phyloP scores from a whole-genome alignment of 2,888 invertebrate species.

The Sycophila texana region DNA sequence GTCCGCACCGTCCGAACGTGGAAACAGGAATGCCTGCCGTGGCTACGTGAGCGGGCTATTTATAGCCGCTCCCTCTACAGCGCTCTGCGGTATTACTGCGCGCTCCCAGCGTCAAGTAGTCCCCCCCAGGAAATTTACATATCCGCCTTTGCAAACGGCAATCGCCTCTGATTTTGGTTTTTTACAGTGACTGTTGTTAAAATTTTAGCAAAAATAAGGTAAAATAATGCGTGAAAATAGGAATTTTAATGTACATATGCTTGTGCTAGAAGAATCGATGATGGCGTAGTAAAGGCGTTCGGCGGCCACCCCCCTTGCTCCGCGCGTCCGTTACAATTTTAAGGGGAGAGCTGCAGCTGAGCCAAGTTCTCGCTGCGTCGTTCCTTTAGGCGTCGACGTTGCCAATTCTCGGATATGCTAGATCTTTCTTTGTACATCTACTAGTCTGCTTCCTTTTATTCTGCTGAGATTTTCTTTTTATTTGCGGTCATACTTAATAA shows the following conservation, averaged over 20 bases:
- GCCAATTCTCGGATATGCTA: constrained; percentile 12
- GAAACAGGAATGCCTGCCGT: constrained; percentile 61
- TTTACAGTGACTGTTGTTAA: not conserved
- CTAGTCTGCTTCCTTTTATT: too few species aligned
- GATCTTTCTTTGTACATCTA: constrained; percentile 17
- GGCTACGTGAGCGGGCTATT: constrained; percentile 59
- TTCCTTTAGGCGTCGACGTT: constrained; percentile 7
- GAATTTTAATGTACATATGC: constrained; percentile 17
- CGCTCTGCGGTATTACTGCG: constrained; percentile 62
- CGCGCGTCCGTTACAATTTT: constrained; percentile 46
- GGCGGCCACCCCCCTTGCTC: constrained; percentile 50
- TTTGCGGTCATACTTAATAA: too few species aligned
- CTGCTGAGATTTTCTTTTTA: too few species aligned
- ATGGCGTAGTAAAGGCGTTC: constrained; percentile 52
- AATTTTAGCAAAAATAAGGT: not conserved
- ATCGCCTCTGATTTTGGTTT: not conserved
- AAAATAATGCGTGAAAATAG: not conserved
- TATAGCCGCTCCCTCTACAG: constrained; percentile 59
- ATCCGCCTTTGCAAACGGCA: too few species aligned
- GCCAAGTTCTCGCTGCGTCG: not conserved
- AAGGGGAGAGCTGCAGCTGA: constrained; percentile 7
- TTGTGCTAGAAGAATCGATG: constrained; percentile 46
- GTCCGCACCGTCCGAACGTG: constrained; percentile 59
- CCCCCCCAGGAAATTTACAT: constrained; percentile 35
- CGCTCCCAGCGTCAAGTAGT: constrained; percentile 65